Conservation (phyloP, 2,113 vertebrate species). For the Nansenia antarctica region DNA sequence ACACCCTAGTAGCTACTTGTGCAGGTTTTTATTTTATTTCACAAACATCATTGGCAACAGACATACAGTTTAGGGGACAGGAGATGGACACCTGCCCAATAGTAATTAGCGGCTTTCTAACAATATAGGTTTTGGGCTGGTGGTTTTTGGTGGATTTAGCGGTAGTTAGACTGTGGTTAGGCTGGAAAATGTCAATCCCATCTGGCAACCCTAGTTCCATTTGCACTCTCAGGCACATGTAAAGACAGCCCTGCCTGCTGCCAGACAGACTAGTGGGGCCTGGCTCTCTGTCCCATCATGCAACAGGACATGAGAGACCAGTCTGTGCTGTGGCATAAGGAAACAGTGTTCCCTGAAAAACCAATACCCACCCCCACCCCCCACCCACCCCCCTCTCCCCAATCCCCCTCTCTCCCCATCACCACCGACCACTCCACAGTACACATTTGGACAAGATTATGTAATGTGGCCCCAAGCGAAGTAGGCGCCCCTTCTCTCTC, state of each 20-base stretch:
- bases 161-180: no score
- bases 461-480: constrained; percentile 35
- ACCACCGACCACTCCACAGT: constrained; percentile 21
- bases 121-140: no score
- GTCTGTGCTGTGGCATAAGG: constrained; percentile 59
- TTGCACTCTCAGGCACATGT: constrained; percentile 24
- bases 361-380: constrained; percentile 19
- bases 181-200: no score
- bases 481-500: constrained; percentile 31
- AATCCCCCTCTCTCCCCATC: constrained; percentile 39
- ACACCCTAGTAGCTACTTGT: no score
- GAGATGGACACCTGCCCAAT: no score
- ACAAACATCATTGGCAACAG: no score
- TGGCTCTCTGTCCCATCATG: constrained; percentile 41
- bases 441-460: constrained; percentile 46
- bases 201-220: no score
- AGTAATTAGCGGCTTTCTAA: no score
- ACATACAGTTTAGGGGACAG: no score
- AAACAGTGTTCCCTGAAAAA: constrained; percentile 54
- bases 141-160: no score
- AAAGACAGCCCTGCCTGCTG: constrained; percentile 19
- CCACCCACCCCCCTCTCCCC: neutral
- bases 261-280: constrained; percentile 33
- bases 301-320: constrained; percentile 46
- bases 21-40: no score